Base-by-base conservation (phyloP, 2,797 vertebrate species). In the Pipistrellus kuhlii region DNA sequence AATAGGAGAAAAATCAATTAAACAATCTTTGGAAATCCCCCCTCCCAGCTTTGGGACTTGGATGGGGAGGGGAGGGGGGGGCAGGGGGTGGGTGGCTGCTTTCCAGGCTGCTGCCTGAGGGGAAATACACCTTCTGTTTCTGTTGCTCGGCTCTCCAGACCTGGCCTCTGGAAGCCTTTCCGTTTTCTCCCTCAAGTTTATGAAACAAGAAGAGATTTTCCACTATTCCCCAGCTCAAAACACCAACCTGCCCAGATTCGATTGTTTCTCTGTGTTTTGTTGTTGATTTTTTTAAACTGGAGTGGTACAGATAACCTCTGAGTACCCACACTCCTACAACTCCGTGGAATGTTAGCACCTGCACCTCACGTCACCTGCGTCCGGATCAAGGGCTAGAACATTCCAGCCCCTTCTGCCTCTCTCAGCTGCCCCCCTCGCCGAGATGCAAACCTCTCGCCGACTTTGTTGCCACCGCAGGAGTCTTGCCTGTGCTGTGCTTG, bases 1-100 rank as follows among this genome's bases (percentile, higher is more conserved):
- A 98, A 98, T 98, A 95, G 98, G 81, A 95, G 69, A 97, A 98
- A 98, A 98, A 98, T 98, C 98, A 98, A 98, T 98, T 98, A 98
- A 98, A 98, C 97, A 97, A 98, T 98, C 98, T 98, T 96, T 95
- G 95, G 53, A 96, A 97, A 97, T 94, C 73, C 46, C 23, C 73
- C 20, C 73, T 73, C 72, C 51, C 71, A 48, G 97, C 97, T 97
- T 69, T 17, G 23, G 95, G 96, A 81, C 88, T 78, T 1, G n/a
- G 95, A 85, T 88, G 20, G 2, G 53, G 18, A 71, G 69, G 66
- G n/a, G n/a, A n/a, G n/a, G 51, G 51, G 53, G 18, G 73, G 69
- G 66, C 6, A 86, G 32, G 97, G 97, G 89, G 41, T 97, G 97
- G 97, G 91, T 88, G 96, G 72, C 95, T 1, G 91, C 95, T 96